Evolutionary conservation across 2,797 vertebrate genomes (phyloP), one percentile per base, ranked within the genome.

Genomic region (Anguilla pacifica): DNA sequence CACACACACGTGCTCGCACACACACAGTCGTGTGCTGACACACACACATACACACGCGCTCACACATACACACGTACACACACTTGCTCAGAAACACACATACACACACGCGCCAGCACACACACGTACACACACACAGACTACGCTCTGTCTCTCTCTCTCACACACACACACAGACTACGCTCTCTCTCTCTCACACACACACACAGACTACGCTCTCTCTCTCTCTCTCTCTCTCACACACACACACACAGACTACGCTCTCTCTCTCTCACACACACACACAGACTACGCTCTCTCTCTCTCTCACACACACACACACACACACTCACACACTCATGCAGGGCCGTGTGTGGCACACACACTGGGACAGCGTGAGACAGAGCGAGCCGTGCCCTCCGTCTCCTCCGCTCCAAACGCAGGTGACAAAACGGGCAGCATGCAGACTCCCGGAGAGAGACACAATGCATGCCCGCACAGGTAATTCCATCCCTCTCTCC

Each of bases 391-490:
- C 6, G 77, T 46, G 22, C 22, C 77, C 77, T 19, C 43, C 3
- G 17, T 77, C 72, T 77, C 15, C 2, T 39, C 72, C 15, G 77
- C 43, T 49, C 31, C n/a, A 19, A 49, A 11, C 77, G 22, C 39
- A 81, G 39, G 17, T 81, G 77, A 49, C 39, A 81, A n/a, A 22
- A 81, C 77, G 49, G 77, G 15, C 77, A 81, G 43, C 77, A 81
- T 81, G 77, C 39, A 22, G 77, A 1, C 17, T 43, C 77, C 35
- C 7, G 19, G 43, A 49, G 39, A 19, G 39, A 49, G 77, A 49
- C 77, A 49, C 19, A 81, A 49, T 49, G 77, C 77, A 49, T 49
- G 77, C 77, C 39, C 77, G 43, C 43, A 81, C 77, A 81, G 77
- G 77, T 81, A 81, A 9, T 15, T 35, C 28, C 31, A 22, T 77